Conservation (phyloP, 2,113 vertebrate species). For the Rhinoderma darwinii region DNA sequence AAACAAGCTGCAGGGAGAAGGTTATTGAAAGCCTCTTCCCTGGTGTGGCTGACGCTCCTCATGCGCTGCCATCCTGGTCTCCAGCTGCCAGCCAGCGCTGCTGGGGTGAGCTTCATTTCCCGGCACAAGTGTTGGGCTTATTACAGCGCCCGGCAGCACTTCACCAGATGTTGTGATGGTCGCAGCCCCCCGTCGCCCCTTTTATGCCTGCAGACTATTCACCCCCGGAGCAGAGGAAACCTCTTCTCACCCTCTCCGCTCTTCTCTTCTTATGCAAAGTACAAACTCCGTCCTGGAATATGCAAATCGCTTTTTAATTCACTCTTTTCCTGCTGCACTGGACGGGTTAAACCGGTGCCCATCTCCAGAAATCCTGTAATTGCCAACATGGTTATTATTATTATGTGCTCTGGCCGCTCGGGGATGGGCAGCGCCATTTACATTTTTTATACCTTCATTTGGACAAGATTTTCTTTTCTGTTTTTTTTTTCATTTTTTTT, state of each 20-base stretch:
- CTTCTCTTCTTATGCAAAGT: slow-evolving; percentile 72
- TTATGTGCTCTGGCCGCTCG: slow-evolving; percentile 37
- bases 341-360: slow-evolving; percentile 35
- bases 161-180: slow-evolving; percentile 96
- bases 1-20: neutral
- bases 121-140: slow-evolving; percentile 91
- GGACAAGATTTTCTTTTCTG: neutral
- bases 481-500: slow-evolving; percentile 6
- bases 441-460: neutral
- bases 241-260: slow-evolving; percentile 53
- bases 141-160: slow-evolving; percentile 85
- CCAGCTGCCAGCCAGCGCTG: slow-evolving; percentile 46
- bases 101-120: slow-evolving; percentile 75
- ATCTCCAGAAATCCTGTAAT: slow-evolving; percentile 39
- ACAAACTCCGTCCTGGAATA: slow-evolving; percentile 66
- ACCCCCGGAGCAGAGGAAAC: slow-evolving; percentile 64
- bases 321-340: neutral
- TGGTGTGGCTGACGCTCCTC: too few relatives aligned
- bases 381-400: slow-evolving; percentile 53
- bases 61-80: slow-evolving; percentile 63
- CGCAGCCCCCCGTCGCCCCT: slow-evolving; percentile 71
- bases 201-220: slow-evolving; percentile 68
- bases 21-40: slow-evolving; percentile 17
- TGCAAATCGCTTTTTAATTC: slow-evolving; percentile 61
- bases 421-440: slow-evolving; percentile 37